Conservation (phyloP, 1,140 invertebrate genomes). For the Spodoptera litura region DNA sequence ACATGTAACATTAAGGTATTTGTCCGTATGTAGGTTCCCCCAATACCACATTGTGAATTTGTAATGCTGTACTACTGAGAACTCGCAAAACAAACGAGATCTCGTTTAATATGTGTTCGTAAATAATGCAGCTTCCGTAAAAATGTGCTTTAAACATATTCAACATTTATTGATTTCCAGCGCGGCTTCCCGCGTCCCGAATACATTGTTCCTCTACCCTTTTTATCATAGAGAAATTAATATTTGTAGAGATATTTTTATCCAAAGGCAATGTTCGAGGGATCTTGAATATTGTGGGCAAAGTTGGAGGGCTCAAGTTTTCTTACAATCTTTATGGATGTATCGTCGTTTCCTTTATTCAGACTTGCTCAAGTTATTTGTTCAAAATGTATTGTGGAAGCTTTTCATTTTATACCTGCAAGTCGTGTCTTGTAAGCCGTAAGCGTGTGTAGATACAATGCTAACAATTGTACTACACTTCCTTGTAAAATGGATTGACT, state of each 20-base stretch:
- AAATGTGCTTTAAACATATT: conserved; percentile 36
- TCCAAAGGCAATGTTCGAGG: conserved; percentile 16
- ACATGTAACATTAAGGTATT: conserved; percentile 3
- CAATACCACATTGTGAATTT: conserved; percentile 28
- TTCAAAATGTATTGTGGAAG: conserved; percentile 19
- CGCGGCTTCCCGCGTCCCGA: conserved; percentile 5
- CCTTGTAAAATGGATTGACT: too few relatives aligned
- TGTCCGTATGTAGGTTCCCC: conserved; percentile 16
- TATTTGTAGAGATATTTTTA: conserved; percentile 37
- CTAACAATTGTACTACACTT: too few relatives aligned
- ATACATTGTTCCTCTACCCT: conserved; percentile 35
- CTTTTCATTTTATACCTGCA: conserved; percentile 17
- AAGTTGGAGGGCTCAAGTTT: conserved; percentile 32
- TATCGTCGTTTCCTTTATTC: conserved; percentile 32
- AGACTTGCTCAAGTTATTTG: conserved; percentile 30
- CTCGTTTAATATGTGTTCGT: conserved; percentile 38
- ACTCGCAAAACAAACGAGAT: conserved; percentile 3
- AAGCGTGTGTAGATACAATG: conserved; percentile 14
- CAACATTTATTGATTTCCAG: conserved; percentile 43
- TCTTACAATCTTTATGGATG: conserved; percentile 30
- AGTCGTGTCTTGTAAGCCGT: background rate
- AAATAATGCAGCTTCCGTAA: conserved; percentile 36
- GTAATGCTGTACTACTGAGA: conserved; percentile 15
- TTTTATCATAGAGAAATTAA: conserved; percentile 44
- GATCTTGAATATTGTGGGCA: conserved; percentile 27